Conservation (phyloP, 2,888 invertebrate genomes). For the Oscheius sp. region DNA sequence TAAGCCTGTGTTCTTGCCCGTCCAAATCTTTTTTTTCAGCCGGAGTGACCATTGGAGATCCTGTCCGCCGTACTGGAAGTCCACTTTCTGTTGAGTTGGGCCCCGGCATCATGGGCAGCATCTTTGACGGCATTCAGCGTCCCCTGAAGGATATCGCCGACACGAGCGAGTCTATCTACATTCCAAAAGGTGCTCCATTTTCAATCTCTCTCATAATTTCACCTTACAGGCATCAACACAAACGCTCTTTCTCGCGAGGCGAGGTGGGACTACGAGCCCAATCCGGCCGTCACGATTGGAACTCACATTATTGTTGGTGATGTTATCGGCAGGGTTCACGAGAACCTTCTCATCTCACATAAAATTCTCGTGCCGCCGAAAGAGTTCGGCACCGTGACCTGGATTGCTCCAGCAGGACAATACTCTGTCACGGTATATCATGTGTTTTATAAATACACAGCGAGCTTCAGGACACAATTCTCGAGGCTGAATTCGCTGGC, state of each 20-base stretch:
- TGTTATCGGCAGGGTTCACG: constrained; percentile 92
- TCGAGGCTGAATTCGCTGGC: constrained; percentile 98
- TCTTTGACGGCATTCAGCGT: constrained; percentile 99
- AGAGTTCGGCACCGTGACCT: constrained; percentile 94
- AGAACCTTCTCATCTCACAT: constrained; percentile 96
- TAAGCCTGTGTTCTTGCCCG: constrained; percentile 74
- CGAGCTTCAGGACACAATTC: constrained; percentile 83
- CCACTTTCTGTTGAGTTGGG: constrained; percentile 98
- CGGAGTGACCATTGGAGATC: constrained; percentile 98
- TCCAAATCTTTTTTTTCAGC: constrained; percentile 74
- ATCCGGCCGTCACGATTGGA: constrained; percentile 80
- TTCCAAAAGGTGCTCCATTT: constrained; percentile 21
- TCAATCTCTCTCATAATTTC: not conserved
- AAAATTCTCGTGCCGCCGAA: constrained; percentile 92
- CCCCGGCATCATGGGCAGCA: constrained; percentile 98
- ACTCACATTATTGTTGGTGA: constrained; percentile 79
- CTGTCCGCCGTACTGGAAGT: constrained; percentile 97
- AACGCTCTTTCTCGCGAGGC: constrained; percentile 82
- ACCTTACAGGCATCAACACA: constrained; percentile 7
- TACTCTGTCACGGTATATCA: constrained; percentile 79
- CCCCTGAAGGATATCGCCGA: constrained; percentile 94
- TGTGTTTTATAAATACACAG: not conserved
- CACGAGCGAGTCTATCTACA: constrained; percentile 79
- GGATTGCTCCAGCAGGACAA: constrained; percentile 90
- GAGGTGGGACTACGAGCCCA: constrained; percentile 91